These are phyloP conservation scores for Caenorhabditis becei DNA, from an alignment of 2,888 invertebrate species.

Conservation along the genomic window DNA sequence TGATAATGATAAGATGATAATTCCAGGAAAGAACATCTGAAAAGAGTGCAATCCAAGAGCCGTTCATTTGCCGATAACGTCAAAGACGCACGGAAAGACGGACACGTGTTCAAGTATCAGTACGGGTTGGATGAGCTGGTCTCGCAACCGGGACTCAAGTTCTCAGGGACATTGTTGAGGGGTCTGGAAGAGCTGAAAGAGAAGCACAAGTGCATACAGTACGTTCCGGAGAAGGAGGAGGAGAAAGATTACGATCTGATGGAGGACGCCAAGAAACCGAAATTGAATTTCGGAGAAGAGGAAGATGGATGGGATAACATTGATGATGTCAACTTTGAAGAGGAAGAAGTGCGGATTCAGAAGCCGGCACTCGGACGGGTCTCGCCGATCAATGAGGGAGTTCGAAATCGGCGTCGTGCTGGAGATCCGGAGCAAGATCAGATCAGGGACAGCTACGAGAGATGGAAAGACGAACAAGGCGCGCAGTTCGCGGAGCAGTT, in stretches of 20 bases:
- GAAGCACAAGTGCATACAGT: conserved; percentile 42
- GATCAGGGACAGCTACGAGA: conserved; percentile 44
- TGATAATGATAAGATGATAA: too few relatives aligned
- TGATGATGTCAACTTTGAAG: conserved; percentile 23
- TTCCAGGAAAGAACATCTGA: conserved; percentile 52
- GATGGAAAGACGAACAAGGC: conserved; percentile 48
- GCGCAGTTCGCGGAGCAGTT: conserved; percentile 34
- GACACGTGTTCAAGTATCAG: conserved; percentile 45
- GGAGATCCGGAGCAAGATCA: conserved; percentile 35
- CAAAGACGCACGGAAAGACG: conserved; percentile 36
- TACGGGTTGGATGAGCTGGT: conserved; percentile 36
- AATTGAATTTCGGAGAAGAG: neutral
- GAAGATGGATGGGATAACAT: conserved; percentile 52
- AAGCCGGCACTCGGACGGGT: conserved; percentile 19
- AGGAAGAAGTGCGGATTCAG: neutral
- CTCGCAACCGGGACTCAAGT: conserved; percentile 12
- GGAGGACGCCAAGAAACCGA: conserved; percentile 5
- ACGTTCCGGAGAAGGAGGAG: neutral
- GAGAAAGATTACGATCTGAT: conserved; percentile 37
- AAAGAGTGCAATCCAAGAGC: conserved; percentile 47
- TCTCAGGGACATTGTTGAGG: conserved; percentile 26
- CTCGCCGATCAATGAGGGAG: conserved; percentile 26
- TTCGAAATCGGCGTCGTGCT: conserved; percentile 27
- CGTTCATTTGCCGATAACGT: conserved; percentile 31
- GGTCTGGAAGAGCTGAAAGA: conserved; percentile 24